Conservation (phyloP, 2,113 vertebrate genomes). For the Camelus dromedarius region DNA sequence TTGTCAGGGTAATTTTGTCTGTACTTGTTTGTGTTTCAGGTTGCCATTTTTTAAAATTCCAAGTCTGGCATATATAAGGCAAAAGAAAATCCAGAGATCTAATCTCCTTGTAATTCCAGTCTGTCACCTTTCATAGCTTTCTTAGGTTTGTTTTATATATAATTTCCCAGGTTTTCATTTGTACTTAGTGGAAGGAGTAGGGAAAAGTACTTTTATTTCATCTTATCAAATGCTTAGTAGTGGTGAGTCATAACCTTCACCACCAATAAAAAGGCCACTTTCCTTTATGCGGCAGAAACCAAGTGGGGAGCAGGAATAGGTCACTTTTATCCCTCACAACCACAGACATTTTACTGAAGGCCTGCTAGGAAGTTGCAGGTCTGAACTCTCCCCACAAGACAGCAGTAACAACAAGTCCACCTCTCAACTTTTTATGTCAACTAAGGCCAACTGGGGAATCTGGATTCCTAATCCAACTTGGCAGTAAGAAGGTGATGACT, state of each 20-base stretch:
- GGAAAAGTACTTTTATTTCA: not conserved
- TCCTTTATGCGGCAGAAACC: not conserved
- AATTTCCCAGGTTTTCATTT: not conserved
- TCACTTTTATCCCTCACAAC: not conserved
- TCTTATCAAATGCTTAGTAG: not conserved
- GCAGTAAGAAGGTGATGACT: not conserved
- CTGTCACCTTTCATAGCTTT: not conserved
- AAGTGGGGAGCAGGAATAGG: not conserved
- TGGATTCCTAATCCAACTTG: not conserved
- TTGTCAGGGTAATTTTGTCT: not conserved
- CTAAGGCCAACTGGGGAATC: not conserved
- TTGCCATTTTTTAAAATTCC: not conserved
- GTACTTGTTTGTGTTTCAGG: not conserved
- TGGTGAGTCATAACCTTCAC: not conserved
- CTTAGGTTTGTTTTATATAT: not conserved
- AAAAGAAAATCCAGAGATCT: not conserved
- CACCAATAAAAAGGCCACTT: not conserved
- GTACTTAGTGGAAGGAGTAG: not conserved
- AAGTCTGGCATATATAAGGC: not conserved
- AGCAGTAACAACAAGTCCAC: not conserved
- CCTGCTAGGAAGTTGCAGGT: not conserved
- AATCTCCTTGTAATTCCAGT: not conserved
- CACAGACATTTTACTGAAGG: not conserved
- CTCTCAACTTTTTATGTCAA: not conserved
- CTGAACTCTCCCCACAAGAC: not conserved